Evolutionary conservation across 2,113 vertebrate species (phyloP).

Genomic region (Saguinus imperator): DNA sequence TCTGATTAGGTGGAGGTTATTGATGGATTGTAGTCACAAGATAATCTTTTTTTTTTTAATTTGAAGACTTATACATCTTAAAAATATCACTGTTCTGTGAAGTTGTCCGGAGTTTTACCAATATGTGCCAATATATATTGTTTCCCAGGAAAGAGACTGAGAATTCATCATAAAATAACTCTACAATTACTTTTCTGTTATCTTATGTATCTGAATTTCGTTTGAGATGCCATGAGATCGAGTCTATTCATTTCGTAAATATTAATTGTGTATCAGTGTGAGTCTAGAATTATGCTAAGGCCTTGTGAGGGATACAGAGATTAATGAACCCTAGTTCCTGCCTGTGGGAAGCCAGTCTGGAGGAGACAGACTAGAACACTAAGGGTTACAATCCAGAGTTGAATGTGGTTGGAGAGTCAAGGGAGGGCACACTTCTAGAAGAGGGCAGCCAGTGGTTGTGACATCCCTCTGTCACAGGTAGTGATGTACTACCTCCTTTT

Average conservation of each 20-base stretch:
- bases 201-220: background rate
- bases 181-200: background rate
- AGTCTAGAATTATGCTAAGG: background rate
- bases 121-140: background rate
- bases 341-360: background rate
- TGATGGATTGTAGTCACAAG: background rate
- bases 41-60: too few species aligned
- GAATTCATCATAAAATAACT: background rate
- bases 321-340: background rate
- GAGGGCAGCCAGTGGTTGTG: background rate
- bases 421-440: background rate
- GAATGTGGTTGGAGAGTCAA: background rate
- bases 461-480: too few species aligned
- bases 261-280: background rate
- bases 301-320: background rate
- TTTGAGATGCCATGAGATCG: background rate
- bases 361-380: background rate
- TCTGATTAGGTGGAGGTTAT: background rate
- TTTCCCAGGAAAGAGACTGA: background rate
- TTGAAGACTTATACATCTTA: background rate
- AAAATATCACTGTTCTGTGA: background rate
- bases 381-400: fast-evolving
- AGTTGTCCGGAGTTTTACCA: background rate
- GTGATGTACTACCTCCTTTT: background rate
- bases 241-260: background rate